Evolutionary conservation across 2,888 invertebrate species (phyloP), one percentile per base, ranked within the genome.

Genomic region (Drosophila neotestacea): DNA sequence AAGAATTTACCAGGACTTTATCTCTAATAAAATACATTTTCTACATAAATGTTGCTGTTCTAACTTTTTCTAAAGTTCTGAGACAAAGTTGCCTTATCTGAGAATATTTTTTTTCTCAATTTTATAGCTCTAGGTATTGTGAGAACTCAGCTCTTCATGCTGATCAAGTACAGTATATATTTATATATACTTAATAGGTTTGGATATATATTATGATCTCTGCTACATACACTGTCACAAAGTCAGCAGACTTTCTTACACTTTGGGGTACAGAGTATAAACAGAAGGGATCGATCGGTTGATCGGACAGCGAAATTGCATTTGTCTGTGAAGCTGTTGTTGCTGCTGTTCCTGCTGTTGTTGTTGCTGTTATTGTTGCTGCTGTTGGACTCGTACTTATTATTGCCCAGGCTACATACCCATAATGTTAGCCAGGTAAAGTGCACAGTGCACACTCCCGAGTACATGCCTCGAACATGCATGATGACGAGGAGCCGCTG

Each of bases 231-330:
- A 1, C 6, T 16, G 10, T 6, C 22, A 36, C 34, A 34, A 50
- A 36, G n/a, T 36, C 4, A n/a, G 36, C 11, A 36, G 11, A 50
- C 50, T 7, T 22, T 7, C 34, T 10, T 10, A 0, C 1, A 2
- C 22, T 34, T 50, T 36, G 16, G 32, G 6, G 2, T 50, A 22
- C 1, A 11, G 50, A 6, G 50, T 50, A 50, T 36, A 22, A 71
- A 75, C 72, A 79, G 77, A 75, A 83, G 83, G 81, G 81, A 81
- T 82, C 81, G 83, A 78, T 63, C 56, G 56, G 34, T 47, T 78
- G 82, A 82, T 81, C 80, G 82, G 82, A 82, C 80, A 78, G 80
- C 65, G 80, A 82, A 81, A 81, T 81, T 81, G 80, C 81, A 82
- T 82, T 81, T 80, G 75, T 71, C 71, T 67, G 73, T 46, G 51